Evolutionary conservation across 2,888 invertebrate species (phyloP).

Genomic region (Beris chalybata): DNA sequence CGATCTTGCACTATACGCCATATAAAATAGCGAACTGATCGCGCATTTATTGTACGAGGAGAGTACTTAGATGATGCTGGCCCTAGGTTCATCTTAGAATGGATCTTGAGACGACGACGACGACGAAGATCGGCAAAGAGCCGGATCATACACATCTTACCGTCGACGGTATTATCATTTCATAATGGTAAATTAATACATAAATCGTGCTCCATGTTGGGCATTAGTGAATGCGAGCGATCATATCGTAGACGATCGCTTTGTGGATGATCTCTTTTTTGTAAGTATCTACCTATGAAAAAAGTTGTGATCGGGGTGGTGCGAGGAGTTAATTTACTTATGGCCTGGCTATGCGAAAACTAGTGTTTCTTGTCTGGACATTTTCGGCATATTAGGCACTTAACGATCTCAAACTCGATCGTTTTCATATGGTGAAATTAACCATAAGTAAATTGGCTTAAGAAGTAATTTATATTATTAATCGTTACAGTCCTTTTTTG

Average conservation of each 20-base stretch:
- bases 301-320: conserved; percentile 28
- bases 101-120: too few relatives aligned
- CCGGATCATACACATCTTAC: too few relatives aligned
- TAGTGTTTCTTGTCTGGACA: conserved; percentile 5
- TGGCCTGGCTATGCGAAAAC: neutral
- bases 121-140: too few relatives aligned
- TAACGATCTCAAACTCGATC: conserved; percentile 1
- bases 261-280: conserved; percentile 5
- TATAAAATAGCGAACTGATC: too few relatives aligned
- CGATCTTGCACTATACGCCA: too few relatives aligned
- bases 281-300: conserved; percentile 7
- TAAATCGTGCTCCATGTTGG: conserved; percentile 44
- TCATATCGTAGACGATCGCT: conserved; percentile 27
- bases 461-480: conserved; percentile 30
- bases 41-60: too few relatives aligned
- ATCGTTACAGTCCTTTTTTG: conserved; percentile 23
- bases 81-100: too few relatives aligned
- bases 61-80: too few relatives aligned
- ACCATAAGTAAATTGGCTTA: conserved; percentile 28
- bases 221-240: conserved; percentile 28
- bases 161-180: conserved; percentile 32
- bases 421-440: conserved; percentile 22
- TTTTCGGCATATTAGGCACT: conserved; percentile 29
- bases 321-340: conserved; percentile 5
- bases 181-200: conserved; percentile 53